A percentile compares a stretch with the other conserved stretches of the same genome.
Evolutionary conservation across 1,140 invertebrate genomes (phyloP).

Genomic region (Holotrichia oblita): DNA sequence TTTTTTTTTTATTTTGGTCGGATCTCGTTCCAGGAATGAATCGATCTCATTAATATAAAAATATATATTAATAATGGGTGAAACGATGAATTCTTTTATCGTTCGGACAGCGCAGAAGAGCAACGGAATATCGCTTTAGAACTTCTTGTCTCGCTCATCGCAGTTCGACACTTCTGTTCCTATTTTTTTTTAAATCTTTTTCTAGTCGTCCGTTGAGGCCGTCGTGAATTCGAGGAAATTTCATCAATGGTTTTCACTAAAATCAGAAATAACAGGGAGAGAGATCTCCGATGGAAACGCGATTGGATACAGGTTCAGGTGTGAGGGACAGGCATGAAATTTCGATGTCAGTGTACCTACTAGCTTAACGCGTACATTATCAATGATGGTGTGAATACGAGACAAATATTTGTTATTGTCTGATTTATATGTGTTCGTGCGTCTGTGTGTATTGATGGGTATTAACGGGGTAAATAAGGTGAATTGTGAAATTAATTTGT

Average conservation of each 20-base stretch:
- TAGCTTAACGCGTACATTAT: background rate
- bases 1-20: too few species aligned
- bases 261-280: background rate
- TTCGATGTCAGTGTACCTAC: slow-evolving; percentile 8
- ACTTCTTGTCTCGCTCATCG: background rate
- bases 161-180: background rate
- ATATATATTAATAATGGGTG: slow-evolving; percentile 27
- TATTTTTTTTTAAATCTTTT: background rate
- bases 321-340: slow-evolving; percentile 18
- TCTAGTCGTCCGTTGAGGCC: background rate
- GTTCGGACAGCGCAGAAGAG: background rate
- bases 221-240: slow-evolving; percentile 28
- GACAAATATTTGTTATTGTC: background rate
- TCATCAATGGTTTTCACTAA: slow-evolving; percentile 31
- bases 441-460: too few species aligned
- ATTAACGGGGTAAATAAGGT: too few species aligned
- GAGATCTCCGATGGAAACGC: background rate
- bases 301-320: slow-evolving; percentile 19
- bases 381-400: background rate
- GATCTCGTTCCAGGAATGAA: background rate
- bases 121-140: background rate
- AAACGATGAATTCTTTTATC: background rate
- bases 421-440: too few species aligned
- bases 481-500: too few species aligned
- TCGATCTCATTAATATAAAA: slow-evolving; percentile 27